These are phyloP conservation scores for Malurus cyaneus DNA, from an alignment of 2,113 vertebrate genomes.

Conservation along the genomic window DNA sequence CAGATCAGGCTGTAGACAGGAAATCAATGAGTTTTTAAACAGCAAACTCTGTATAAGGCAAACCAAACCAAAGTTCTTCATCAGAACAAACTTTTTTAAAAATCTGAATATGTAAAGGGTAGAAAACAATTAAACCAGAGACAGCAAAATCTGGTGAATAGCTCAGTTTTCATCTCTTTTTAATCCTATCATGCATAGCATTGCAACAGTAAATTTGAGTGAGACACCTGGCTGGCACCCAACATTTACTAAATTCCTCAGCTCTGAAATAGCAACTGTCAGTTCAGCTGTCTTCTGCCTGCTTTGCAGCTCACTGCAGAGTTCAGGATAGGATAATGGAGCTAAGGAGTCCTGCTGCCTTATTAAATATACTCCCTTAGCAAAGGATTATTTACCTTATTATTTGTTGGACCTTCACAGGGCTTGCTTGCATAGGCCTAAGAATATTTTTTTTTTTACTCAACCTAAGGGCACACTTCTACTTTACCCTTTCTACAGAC, in stretches of 20 bases:
- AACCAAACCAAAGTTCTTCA: neutral
- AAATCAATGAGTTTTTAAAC: neutral
- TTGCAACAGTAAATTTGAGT: neutral
- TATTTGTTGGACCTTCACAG: neutral
- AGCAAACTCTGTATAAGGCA: neutral
- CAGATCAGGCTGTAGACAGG: neutral
- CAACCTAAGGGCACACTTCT: neutral
- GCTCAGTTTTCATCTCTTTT: neutral
- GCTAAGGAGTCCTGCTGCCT: neutral
- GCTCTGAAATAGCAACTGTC: neutral
- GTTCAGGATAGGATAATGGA: neutral
- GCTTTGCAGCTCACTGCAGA: neutral
- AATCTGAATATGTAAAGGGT: neutral
- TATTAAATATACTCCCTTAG: neutral
- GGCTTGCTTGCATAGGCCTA: neutral
- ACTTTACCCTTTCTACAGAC: neutral
- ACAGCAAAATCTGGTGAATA: neutral
- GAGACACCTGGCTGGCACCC: neutral
- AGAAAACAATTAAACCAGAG: neutral
- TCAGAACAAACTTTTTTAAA: neutral
- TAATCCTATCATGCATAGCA: neutral
- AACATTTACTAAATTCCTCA: neutral
- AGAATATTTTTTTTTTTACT: neutral
- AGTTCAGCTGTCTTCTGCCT: neutral
- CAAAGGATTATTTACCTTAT: neutral